Evolutionary conservation across 2,797 vertebrate genomes (phyloP), one percentile per base, ranked within the genome.

Genomic region (Spinibarbus caldwelli): DNA sequence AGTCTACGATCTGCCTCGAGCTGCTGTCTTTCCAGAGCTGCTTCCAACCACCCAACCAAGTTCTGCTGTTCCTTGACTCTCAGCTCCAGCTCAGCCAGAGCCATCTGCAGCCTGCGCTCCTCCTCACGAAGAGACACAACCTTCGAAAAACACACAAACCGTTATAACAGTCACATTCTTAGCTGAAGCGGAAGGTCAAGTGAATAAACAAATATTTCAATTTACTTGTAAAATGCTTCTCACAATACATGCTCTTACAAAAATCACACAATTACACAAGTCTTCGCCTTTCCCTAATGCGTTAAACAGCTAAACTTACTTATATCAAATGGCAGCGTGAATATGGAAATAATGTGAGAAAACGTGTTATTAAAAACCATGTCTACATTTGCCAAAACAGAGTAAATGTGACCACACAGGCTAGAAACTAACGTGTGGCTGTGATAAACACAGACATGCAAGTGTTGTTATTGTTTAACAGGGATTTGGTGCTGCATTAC

Each of bases 91-190:
- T 99, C 97, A 0, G 97, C 97, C 90, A 97, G 95, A 15, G 96
- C 96, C 0, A 98, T 93, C 86, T 98, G 97, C 86, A 99, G 96
- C 88, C 95, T 96, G 88, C 98, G 96, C 90, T 99, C 98, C 80
- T 99, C 98, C 91, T 99, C 98, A 1, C 98, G 96, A 79, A 99
- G 94, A 0, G 95, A 97, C 90, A 99, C 98, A 89, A 99, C 98
- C 98, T 99, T 87, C 62, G 90, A 83, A 68, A 19, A 43, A 45
- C 23, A 31, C 31, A 71, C n/a, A 62, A 67, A 45, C 15, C 36
- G 26, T 45, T 17, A 49, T n/a, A 8, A 73, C 59, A 29, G 2
- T 38, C 47, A 59, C 54, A 29, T 14, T 36, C 7, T 23, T 17
- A 5, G 11, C 62, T 49, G 29, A 17, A 36, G 31, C 6, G 6